A percentile compares a stretch with the other conserved stretches of the same genome.
Conservation (phyloP, 2,113 vertebrate species). For the Otus sunia region DNA sequence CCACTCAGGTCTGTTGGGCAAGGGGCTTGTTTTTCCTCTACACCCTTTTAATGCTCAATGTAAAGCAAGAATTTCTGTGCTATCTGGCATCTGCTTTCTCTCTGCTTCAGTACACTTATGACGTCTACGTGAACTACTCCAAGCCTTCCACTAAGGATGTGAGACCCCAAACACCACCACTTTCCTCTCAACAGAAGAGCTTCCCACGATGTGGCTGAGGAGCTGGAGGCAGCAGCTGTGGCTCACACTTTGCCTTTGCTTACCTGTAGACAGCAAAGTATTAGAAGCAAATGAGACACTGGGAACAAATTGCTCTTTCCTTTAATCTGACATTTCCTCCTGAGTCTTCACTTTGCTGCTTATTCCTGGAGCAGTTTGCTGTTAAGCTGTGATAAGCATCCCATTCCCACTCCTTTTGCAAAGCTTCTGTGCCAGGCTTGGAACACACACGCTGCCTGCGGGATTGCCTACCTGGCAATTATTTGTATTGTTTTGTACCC, state of each 20-base stretch:
- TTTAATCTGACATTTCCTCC: background rate
- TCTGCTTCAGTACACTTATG: background rate
- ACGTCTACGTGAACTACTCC: background rate
- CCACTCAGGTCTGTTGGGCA: background rate
- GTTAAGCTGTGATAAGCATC: background rate
- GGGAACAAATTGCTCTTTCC: background rate
- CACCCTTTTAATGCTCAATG: accelerated
- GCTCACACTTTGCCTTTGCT: background rate
- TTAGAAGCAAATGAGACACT: background rate
- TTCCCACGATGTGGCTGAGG: accelerated
- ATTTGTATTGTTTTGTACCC: background rate
- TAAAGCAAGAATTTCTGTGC: background rate
- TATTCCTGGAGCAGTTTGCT: background rate
- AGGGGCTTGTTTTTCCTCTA: background rate
- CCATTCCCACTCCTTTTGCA: background rate
- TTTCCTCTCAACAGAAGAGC: background rate
- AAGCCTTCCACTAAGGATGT: background rate
- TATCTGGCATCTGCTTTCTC: background rate
- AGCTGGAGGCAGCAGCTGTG: background rate
- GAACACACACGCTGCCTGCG: background rate
- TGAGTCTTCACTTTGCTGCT: background rate
- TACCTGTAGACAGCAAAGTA: background rate
- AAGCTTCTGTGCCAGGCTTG: conserved; percentile 13
- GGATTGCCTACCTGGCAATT: conserved; percentile 1
- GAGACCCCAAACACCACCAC: background rate